Percentiles rank a stretch among this genome's conserved stretches.
Conservation (phyloP, 2,888 invertebrate species). For the Rhorus exstirpatorius region DNA sequence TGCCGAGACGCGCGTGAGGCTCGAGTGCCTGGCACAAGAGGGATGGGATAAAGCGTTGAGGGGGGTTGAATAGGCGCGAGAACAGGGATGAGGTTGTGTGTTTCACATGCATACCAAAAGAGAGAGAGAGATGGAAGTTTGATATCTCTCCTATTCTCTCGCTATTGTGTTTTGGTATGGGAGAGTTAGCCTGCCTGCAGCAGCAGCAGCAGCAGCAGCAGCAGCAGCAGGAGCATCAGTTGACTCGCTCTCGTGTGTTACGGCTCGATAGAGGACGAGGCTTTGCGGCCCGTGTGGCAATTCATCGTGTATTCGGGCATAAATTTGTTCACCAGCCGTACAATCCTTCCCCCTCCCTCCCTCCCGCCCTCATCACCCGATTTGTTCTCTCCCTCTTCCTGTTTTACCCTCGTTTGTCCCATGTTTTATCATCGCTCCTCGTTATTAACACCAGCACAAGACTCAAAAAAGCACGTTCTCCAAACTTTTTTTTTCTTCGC, state of each 20-base stretch:
- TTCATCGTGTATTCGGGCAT: conserved; percentile 77
- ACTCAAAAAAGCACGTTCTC: conserved; percentile 28
- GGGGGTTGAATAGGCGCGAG: conserved; percentile 74
- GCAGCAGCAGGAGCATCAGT: conserved; percentile 37
- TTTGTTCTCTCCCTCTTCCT: conserved; percentile 40
- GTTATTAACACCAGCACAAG: conserved; percentile 66
- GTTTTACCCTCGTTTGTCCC: conserved; percentile 63
- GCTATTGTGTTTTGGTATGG: conserved; percentile 61
- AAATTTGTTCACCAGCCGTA: conserved; percentile 76
- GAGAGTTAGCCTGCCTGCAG: conserved; percentile 25
- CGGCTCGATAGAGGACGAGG: conserved; percentile 73
- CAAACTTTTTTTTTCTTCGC: conserved; percentile 47
- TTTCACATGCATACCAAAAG: conserved; percentile 33
- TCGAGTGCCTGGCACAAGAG: conserved; percentile 54
- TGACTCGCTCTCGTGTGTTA: conserved; percentile 62
- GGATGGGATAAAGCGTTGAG: conserved; percentile 40
- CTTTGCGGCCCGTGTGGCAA: conserved; percentile 67
- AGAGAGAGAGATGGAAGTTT: conserved; percentile 8
- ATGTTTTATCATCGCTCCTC: conserved; percentile 66
- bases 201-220: conserved; percentile 49
- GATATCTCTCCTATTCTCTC: conserved; percentile 6
- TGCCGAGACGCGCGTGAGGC: conserved; percentile 66
- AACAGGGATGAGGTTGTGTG: conserved; percentile 36
- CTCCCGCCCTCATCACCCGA: not conserved
- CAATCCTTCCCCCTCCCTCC: conserved; percentile 15